These are phyloP conservation scores for Burhinus bistriatus DNA, from an alignment of 2,113 vertebrate species.

Conservation along the genomic window DNA sequence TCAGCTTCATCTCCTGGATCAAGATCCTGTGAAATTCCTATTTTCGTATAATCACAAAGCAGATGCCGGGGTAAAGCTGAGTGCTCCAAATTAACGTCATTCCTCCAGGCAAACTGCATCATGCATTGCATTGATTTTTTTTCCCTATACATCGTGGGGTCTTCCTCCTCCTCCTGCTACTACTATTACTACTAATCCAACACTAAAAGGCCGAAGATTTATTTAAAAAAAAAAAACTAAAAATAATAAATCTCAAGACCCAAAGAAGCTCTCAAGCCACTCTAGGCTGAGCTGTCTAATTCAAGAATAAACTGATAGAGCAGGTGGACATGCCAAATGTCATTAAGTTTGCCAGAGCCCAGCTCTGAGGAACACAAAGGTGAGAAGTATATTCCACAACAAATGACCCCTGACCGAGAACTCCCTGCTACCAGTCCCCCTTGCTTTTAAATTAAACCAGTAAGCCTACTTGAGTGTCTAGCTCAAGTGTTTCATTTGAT, in stretches of 20 bases:
- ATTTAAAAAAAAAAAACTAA: background rate
- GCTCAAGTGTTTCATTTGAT: conserved; percentile 51
- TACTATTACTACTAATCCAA: background rate
- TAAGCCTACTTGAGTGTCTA: conserved; percentile 60
- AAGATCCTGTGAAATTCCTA: conserved; percentile 40
- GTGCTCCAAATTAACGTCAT: background rate
- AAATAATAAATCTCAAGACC: background rate
- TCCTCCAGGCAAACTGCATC: conserved; percentile 5
- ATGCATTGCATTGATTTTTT: background rate
- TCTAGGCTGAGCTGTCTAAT: background rate
- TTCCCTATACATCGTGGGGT: background rate
- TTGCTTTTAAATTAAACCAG: conserved; percentile 55
- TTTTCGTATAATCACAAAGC: conserved; percentile 13
- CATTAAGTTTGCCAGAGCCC: conserved; percentile 44
- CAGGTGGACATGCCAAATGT: conserved; percentile 36
- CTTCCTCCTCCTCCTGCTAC: background rate
- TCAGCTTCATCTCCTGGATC: conserved; percentile 32
- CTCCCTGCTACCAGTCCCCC: conserved; percentile 30
- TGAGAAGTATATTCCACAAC: conserved; percentile 55
- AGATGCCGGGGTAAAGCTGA: background rate
- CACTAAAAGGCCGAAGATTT: background rate
- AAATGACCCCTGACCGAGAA: conserved; percentile 37
- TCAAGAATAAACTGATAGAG: conserved; percentile 12
- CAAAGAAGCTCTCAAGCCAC: background rate
- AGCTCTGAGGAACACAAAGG: conserved; percentile 10